Conservation (phyloP, 2,797 vertebrate species). For the Artibeus jamaicensis region DNA sequence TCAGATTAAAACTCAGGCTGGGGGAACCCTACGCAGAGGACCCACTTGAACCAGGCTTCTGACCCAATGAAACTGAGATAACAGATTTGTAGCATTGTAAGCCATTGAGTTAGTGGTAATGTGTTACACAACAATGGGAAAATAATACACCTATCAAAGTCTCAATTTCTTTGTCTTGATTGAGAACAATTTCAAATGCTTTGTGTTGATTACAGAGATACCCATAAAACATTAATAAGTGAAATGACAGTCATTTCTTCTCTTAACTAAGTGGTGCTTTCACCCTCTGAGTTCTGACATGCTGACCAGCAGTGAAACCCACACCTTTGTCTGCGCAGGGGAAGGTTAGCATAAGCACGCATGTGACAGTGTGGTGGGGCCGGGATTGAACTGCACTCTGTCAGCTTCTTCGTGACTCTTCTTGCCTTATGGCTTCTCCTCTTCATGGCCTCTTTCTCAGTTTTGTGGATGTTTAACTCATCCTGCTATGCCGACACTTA, state of each 20-base stretch:
- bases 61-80: neutral
- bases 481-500: neutral
- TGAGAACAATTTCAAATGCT: neutral
- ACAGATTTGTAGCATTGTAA: neutral
- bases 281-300: neutral
- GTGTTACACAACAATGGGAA: neutral
- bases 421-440: neutral
- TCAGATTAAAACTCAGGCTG: neutral
- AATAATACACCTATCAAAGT: neutral
- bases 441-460: neutral
- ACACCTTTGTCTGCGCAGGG: neutral
- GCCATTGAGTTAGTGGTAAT: neutral
- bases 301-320: neutral
- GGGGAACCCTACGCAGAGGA: neutral
- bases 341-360: neutral
- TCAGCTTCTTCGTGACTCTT: neutral
- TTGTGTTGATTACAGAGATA: neutral
- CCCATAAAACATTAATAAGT: neutral
- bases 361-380: neutral
- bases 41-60: no score
- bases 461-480: neutral
- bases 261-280: neutral
- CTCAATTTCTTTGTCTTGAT: neutral
- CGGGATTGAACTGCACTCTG: neutral
- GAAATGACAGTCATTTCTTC: neutral